phyloP scores from a whole-genome alignment of 2,797 vertebrate species.

The Aldrovandia affinis region DNA sequence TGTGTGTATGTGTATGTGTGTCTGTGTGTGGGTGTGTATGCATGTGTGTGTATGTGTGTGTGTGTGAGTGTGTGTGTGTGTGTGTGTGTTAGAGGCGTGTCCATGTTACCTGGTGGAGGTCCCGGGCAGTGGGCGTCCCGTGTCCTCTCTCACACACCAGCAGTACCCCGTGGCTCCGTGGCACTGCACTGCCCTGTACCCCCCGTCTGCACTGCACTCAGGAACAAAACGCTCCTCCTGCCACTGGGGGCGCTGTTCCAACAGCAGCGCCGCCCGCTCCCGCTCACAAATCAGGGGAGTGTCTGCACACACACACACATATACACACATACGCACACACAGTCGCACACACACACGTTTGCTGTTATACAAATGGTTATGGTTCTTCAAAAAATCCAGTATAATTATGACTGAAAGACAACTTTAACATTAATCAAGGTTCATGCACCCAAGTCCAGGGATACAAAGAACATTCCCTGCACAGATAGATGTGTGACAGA shows the following conservation, averaged over 20 bases:
- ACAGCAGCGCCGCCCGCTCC: slow-evolving; percentile 78
- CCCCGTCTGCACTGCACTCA: slow-evolving; percentile 81
- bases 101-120: slow-evolving; percentile 80
- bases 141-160: slow-evolving; percentile 86
- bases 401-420: not conserved
- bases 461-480: too few relatives aligned
- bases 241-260: slow-evolving; percentile 70
- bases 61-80: not conserved
- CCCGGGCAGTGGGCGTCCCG: slow-evolving; percentile 80
- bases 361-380: too few relatives aligned
- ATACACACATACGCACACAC: not conserved
- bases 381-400: too few relatives aligned
- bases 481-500: not conserved
- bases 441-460: too few relatives aligned
- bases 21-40: not conserved
- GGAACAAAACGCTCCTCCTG: slow-evolving; percentile 82
- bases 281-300: slow-evolving; percentile 76
- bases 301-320: slow-evolving; percentile 43
- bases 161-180: slow-evolving; percentile 83
- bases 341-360: not conserved
- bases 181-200: slow-evolving; percentile 83
- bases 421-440: too few relatives aligned
- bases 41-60: not conserved
- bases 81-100: not conserved
- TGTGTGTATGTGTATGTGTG: not conserved